Evolutionary conservation across 2,888 invertebrate species (phyloP), one percentile per base, ranked within the genome.

Genomic region (Sesamia inferens): DNA sequence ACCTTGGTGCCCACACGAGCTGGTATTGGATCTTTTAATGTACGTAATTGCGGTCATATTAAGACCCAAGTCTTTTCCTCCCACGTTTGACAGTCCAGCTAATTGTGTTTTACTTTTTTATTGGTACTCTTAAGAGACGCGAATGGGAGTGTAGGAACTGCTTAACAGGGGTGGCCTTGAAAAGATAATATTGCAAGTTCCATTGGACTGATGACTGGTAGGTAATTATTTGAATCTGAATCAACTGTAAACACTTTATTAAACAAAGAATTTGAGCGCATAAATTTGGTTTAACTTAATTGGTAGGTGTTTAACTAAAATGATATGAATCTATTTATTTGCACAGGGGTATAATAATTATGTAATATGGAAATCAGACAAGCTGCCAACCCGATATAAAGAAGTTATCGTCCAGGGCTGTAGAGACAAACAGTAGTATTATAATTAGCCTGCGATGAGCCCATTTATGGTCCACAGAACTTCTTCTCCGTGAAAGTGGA

Each of bases 41-140:
- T 90, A 88, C 92, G 93, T 94, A 95, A 95, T 96, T 95, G 95
- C 88, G 91, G 89, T 89, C 90, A 88, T 87, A 95, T 94, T 95
- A 93, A 93, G 94, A 93, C 90, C 89, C 90, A 92, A 90, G 90
- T 87, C 88, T 86, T 83, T 77, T 89, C 89, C 91, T 85, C 95
- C 95, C 91, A 95, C 95, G 92, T 82, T 63, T 79, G 76, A 87
- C 76, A 82, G 87, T 79, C 85, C 72, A 82, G 82, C 84, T 89
- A 90, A 89, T 90, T 88, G 88, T 85, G 80, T 84, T 87, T 85
- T 83, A 84, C 86, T 85, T 87, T 88, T 81, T 88, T 89, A 85
- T 86, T 78, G 75, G 62, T 81, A 78, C 85, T 85, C 71, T 80
- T 86, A 83, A 78, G 74, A 74, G 64, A 68, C 76, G 54, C 39